phyloP scores from a whole-genome alignment of 2,888 invertebrate species.

The Isoperla grammatica region DNA sequence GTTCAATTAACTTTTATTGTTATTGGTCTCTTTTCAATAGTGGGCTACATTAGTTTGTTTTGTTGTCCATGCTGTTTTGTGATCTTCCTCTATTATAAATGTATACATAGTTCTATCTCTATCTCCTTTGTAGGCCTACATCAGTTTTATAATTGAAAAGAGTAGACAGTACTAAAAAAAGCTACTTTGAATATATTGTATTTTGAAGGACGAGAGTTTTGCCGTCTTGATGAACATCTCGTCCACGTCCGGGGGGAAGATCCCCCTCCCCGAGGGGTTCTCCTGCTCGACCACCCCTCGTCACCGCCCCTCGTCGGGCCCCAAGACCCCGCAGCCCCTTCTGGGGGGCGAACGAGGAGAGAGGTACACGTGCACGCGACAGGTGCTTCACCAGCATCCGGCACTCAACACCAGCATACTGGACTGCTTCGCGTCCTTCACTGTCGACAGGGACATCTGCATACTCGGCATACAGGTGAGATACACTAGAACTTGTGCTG shows the following conservation, averaged over 20 bases:
- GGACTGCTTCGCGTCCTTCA: slow-evolving; percentile 73
- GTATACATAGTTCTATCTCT: no score
- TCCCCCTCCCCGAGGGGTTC: slow-evolving; percentile 69
- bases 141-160: background rate
- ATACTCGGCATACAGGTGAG: slow-evolving; percentile 64
- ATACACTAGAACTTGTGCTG: no score
- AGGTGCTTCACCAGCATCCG: slow-evolving; percentile 59
- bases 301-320: slow-evolving; percentile 3
- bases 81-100: no score
- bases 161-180: no score
- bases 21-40: no score
- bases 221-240: slow-evolving; percentile 79
- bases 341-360: slow-evolving; percentile 25
- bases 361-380: slow-evolving; percentile 63
- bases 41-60: no score
- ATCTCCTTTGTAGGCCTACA: no score
- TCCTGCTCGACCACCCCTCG: slow-evolving; percentile 43
- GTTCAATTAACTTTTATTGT: no score
- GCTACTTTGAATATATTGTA: background rate
- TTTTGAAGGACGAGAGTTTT: slow-evolving; percentile 67
- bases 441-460: slow-evolving; percentile 74
- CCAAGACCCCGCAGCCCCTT: slow-evolving; percentile 3
- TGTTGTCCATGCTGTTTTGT: no score
- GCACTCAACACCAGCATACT: slow-evolving; percentile 69
- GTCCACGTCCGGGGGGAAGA: slow-evolving; percentile 54